A percentile compares a stretch with the other conserved stretches of the same genome.
phyloP scores from a whole-genome alignment of 2,113 vertebrate species.

The Cottus gobio region DNA sequence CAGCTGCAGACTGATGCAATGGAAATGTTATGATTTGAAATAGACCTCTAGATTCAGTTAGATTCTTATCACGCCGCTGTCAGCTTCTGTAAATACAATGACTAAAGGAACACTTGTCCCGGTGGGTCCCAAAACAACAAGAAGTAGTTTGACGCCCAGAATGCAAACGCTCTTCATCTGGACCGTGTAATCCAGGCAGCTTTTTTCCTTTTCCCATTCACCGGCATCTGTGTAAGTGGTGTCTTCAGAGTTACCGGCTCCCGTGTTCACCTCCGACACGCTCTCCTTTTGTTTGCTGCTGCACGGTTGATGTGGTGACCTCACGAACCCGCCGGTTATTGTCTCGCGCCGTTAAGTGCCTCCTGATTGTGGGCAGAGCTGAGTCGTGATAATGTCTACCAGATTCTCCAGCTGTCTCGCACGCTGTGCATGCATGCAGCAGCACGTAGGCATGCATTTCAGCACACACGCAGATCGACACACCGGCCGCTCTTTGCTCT shows the following conservation, averaged over 20 bases:
- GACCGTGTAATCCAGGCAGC: constrained; percentile 68
- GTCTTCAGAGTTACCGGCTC: constrained; percentile 52
- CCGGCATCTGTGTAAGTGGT: constrained; percentile 52
- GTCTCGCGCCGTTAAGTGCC: constrained; percentile 71
- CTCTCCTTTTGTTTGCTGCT: constrained; percentile 67
- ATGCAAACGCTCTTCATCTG: constrained; percentile 59
- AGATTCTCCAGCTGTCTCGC: constrained; percentile 63
- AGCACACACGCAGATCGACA: background rate
- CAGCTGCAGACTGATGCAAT: background rate
- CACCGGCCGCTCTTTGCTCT: constrained; percentile 19
- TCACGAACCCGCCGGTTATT: constrained; percentile 58
- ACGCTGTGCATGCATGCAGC: constrained; percentile 19
- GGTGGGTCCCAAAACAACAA: constrained; percentile 25
- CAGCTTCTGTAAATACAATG: constrained; percentile 16
- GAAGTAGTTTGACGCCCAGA: constrained; percentile 52
- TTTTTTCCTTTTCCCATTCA: constrained; percentile 54
- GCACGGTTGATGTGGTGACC: constrained; percentile 73
- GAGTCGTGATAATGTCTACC: constrained; percentile 73
- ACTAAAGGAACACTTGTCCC: constrained; percentile 24
- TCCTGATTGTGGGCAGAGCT: constrained; percentile 66
- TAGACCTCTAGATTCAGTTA: background rate
- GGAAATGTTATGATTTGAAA: constrained; percentile 1
- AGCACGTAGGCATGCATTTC: constrained; percentile 47
- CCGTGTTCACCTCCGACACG: constrained; percentile 51
- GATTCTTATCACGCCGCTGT: background rate